phyloP scores from a whole-genome alignment of 2,797 vertebrate species.

The Hemibagrus guttatus region DNA sequence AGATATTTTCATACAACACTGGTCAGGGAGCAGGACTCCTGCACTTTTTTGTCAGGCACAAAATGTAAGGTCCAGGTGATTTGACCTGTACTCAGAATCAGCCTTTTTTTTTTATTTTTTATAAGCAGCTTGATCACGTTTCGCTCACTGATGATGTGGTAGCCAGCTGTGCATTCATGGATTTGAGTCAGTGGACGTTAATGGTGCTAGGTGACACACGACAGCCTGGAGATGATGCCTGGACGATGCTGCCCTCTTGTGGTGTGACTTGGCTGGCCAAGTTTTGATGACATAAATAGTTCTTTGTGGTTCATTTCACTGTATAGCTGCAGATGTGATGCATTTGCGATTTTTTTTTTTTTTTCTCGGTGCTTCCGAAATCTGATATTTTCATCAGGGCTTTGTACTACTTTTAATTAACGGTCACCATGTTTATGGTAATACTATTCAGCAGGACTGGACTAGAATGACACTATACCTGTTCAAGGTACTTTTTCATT shows the following conservation, averaged over 20 bases:
- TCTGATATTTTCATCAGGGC: constrained; percentile 73
- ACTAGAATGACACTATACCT: constrained; percentile 69
- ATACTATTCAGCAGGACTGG: constrained; percentile 79
- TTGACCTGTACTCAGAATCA: not conserved
- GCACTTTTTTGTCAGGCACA: constrained; percentile 14
- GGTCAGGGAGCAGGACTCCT: constrained; percentile 47
- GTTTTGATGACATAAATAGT: constrained; percentile 67
- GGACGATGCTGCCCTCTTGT: constrained; percentile 77
- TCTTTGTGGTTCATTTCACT: constrained; percentile 65
- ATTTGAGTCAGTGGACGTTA: constrained; percentile 66
- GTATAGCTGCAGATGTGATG: constrained; percentile 56
- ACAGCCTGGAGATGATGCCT: constrained; percentile 51
- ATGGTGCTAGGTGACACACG: constrained; percentile 6
- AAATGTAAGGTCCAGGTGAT: constrained; percentile 49
- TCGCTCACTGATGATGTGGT: constrained; percentile 14
- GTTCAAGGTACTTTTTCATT: constrained; percentile 59
- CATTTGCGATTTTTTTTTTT: constrained; percentile 69
- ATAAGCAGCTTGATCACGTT: not conserved
- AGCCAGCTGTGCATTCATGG: constrained; percentile 28
- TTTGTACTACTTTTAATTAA: constrained; percentile 75
- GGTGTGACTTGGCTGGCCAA: constrained; percentile 88
- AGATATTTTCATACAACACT: not conserved
- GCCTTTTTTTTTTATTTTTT: constrained; percentile 30
- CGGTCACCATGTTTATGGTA: constrained; percentile 67
- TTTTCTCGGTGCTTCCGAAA: constrained; percentile 63